Base-by-base conservation (phyloP, 1,140 invertebrate species). In the Zaprionus davidi region DNA sequence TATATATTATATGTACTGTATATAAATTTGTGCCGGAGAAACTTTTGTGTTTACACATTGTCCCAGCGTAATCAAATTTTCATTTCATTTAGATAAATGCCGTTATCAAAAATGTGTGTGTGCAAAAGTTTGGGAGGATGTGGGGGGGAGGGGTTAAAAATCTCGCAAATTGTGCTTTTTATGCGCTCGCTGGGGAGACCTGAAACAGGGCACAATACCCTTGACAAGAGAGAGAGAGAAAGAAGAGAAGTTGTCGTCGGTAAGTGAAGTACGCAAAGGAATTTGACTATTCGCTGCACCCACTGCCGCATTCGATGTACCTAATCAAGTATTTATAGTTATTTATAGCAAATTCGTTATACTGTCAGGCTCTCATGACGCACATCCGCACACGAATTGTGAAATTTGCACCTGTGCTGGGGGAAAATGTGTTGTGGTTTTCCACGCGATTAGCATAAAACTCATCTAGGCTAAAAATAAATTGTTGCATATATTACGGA, bases 61-160 rank as follows among this genome's bases (percentile, higher is more conserved):
- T 51, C 46, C 46, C 46, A 51, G 20, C 46, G 11, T 51, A 51
- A 51, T 51, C 46, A 51, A 51, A 51, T 51, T 51, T 51, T 51
- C 46, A 51, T 51, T 51, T 51, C 46, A 51, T 51, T 51, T 24
- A 51, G 20, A 51, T 51, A 51, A 51, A 51, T 51, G 46, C 12
- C 17, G 46, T 24, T 12, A 51, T 51, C 46, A 49, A 49, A 49
- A 20, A 22, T 49, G 46, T 49, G 20, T 49, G 46, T 38, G 13
- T 49, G 17, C 44, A 11, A 49, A 49, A 49, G 46, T 49, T 49
- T 12, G 36, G 9, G 12, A 38, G 2, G 36, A n/a, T n/a, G n/a
- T 1, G 13, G 4, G 13, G 4, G 13, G n/a, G 7, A 6, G 41
- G n/a, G 6, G n/a, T 2, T 5, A 15, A 38, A 51, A 51, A 51